Evolutionary conservation across 37 sponge, comb jelly and placozoan species (phyloP).

Genomic region (Haliclona indistincta): DNA sequence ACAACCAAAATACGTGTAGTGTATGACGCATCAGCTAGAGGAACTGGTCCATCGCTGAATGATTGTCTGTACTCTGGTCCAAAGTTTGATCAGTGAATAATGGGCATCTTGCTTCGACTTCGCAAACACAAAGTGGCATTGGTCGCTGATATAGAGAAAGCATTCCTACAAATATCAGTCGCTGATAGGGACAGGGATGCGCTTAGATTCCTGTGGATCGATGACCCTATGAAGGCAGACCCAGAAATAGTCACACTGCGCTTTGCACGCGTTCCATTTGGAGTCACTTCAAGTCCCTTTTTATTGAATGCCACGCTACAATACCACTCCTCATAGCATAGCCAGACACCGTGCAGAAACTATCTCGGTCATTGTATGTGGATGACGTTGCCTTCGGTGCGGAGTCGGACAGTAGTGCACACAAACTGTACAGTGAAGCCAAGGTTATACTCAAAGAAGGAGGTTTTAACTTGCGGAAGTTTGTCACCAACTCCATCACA

Average conservation of each 20-base stretch:
- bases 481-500: not conserved
- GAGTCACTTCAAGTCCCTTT: too few relatives aligned
- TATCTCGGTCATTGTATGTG: constrained; percentile 11
- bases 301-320: too few relatives aligned
- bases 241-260: not conserved
- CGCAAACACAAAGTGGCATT: constrained; percentile 18
- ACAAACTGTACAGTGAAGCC: constrained; percentile 18
- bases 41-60: not conserved
- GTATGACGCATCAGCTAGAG: too few relatives aligned
- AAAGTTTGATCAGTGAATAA: constrained; percentile 24
- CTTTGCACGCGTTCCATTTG: constrained; percentile 39
- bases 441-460: constrained; percentile 5
- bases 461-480: constrained; percentile 11
- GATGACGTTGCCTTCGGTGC: constrained; percentile 22
- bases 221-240: constrained; percentile 14
- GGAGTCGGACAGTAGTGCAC: constrained; percentile 3
- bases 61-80: constrained; percentile 33
- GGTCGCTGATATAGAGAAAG: too few relatives aligned
- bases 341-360: too few relatives aligned
- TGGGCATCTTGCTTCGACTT: constrained; percentile 26
- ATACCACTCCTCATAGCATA: too few relatives aligned
- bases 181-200: constrained; percentile 58
- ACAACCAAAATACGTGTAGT: constrained; percentile 53
- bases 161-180: too few relatives aligned
- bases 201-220: constrained; percentile 36